A percentile compares a stretch with the other conserved stretches of the same genome.
phyloP scores from a whole-genome alignment of 2,797 vertebrate genomes.

The Chrysolophus pictus region DNA sequence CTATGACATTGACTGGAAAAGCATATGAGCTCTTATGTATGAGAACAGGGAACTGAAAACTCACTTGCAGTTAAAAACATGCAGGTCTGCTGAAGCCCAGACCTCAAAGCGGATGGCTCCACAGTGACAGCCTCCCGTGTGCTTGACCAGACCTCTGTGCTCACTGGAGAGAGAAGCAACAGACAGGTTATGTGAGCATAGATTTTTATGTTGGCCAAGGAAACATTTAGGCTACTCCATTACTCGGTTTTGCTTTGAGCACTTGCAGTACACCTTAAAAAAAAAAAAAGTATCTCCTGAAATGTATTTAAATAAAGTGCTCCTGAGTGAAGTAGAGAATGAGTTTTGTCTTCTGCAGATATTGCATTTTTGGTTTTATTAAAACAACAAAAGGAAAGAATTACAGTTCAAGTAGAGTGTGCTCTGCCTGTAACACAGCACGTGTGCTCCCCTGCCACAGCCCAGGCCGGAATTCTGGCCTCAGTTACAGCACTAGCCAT shows the following conservation, averaged over 20 bases:
- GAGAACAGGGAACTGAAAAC: slow-evolving; percentile 43
- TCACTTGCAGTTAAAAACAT: slow-evolving; percentile 96
- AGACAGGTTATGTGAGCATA: not conserved
- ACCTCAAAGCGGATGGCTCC: slow-evolving; percentile 92
- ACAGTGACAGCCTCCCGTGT: slow-evolving; percentile 94
- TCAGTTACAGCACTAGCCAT: not conserved
- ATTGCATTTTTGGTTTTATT: not conserved
- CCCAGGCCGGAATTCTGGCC: not conserved
- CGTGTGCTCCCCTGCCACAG: not conserved
- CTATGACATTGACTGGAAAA: not conserved
- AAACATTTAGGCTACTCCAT: not conserved
- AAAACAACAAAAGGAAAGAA: not conserved
- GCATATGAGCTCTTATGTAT: not conserved
- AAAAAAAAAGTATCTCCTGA: not conserved
- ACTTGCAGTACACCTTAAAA: not conserved
- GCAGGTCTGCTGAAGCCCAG: slow-evolving; percentile 86
- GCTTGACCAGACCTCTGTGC: slow-evolving; percentile 86
- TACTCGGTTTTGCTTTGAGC: not conserved
- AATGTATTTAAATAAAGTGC: not conserved
- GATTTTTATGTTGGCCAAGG: not conserved
- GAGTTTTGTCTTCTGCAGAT: not conserved
- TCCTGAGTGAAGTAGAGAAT: not conserved
- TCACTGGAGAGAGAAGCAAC: slow-evolving; percentile 75
- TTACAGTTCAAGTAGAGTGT: not conserved
- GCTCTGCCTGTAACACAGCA: rapidly evolving